Percentiles rank a stretch among this genome's conserved stretches.
Evolutionary conservation across 2,797 vertebrate species (phyloP).

Genomic region (Urophycis tenuis): DNA sequence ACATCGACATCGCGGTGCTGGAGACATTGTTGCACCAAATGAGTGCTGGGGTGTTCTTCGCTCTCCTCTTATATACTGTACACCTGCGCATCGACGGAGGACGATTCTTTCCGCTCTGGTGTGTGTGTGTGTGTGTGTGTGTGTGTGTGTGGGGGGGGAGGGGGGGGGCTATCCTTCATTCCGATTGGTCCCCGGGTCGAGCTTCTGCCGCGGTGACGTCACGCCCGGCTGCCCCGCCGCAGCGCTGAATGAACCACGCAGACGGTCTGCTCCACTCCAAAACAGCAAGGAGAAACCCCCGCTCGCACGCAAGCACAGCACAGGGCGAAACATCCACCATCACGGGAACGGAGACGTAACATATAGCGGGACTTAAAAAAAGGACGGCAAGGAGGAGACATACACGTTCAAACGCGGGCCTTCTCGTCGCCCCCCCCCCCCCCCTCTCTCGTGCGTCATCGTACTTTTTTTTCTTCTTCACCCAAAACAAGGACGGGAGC

Average conservation of each 20-base stretch:
- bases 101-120: not conserved
- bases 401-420: conserved; percentile 6
- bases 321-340: conserved; percentile 44
- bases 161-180: conserved; percentile 37
- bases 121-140: too few species aligned
- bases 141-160: too few species aligned
- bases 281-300: conserved; percentile 57
- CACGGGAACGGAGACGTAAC: conserved; percentile 31
- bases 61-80: not conserved
- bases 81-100: not conserved
- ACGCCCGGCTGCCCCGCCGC: conserved; percentile 81
- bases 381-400: conserved; percentile 23
- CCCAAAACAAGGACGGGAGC: conserved; percentile 58
- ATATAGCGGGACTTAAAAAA: conserved; percentile 21
- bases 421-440: not conserved
- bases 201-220: conserved; percentile 81
- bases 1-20: not conserved
- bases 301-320: conserved; percentile 48
- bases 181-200: conserved; percentile 64
- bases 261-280: conserved; percentile 74
- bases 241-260: conserved; percentile 89
- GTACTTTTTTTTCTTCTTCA: conserved; percentile 22
- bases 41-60: not conserved
- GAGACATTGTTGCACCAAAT: not conserved
- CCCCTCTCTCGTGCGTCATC: conserved; percentile 30